Evolutionary conservation across 2,888 invertebrate species (phyloP).

Genomic region (Idaea straminata): DNA sequence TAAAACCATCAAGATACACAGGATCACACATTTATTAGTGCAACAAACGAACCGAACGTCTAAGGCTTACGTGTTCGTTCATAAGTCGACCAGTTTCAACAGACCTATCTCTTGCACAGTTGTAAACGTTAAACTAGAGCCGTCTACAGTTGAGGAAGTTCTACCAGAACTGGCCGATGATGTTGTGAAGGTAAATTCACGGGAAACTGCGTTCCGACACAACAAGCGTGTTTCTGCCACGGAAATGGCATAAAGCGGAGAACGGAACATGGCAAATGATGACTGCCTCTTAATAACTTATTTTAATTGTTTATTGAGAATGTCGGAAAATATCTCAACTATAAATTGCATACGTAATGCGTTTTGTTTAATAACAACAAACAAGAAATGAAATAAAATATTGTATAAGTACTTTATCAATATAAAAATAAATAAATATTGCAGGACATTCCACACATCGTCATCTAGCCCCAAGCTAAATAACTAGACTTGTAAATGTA

Average conservation of each 20-base stretch:
- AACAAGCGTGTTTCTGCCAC: conserved; percentile 50
- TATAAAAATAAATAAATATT: too few species aligned
- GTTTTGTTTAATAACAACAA: too few species aligned
- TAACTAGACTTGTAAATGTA: too few species aligned
- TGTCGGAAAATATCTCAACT: background rate
- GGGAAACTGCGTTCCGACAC: conserved; percentile 56
- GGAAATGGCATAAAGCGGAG: conserved; percentile 60
- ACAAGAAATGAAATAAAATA: too few species aligned
- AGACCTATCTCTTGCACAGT: conserved; percentile 31
- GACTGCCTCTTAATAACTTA: conserved; percentile 25
- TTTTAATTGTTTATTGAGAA: conserved; percentile 15
- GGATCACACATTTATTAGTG: conserved; percentile 61
- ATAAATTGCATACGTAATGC: too few species aligned
- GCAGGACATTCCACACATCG: too few species aligned
- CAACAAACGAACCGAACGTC: conserved; percentile 60
- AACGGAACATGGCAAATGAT: conserved; percentile 57
- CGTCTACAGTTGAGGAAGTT: conserved; percentile 14
- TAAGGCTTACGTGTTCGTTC: conserved; percentile 47
- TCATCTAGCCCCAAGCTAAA: too few species aligned
- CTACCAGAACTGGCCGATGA: conserved; percentile 27
- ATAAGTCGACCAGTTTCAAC: conserved; percentile 35
- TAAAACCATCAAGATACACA: conserved; percentile 52
- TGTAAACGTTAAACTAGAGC: background rate
- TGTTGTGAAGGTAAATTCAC: conserved; percentile 52
- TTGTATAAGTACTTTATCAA: too few species aligned